phyloP scores from a whole-genome alignment of 1,140 invertebrate genomes.

The Pogonomyrmex californicus region DNA sequence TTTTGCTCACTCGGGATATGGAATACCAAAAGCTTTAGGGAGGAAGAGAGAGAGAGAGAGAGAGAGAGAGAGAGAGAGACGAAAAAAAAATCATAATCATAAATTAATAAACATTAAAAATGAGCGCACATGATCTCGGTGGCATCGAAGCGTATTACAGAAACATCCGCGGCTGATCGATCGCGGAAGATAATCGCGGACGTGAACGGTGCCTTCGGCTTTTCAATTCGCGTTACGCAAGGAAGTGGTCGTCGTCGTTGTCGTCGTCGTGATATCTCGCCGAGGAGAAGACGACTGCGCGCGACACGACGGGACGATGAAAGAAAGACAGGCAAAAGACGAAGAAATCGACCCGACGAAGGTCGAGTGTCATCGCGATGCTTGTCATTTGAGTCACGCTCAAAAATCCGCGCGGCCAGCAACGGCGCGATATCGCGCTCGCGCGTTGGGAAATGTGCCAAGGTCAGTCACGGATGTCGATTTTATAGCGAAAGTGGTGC shows the following conservation, averaged over 20 bases:
- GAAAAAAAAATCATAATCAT: background rate
- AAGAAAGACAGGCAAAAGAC: background rate
- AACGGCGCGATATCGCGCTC: conserved; percentile 14
- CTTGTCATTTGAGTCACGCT: conserved; percentile 47
- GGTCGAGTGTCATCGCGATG: background rate
- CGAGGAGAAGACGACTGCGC: background rate
- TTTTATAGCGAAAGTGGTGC: conserved; percentile 48
- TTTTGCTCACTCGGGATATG: background rate
- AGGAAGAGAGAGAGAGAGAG: no score
- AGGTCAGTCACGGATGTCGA: conserved; percentile 47
- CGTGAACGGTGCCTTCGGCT: background rate
- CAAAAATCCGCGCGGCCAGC: conserved; percentile 21
- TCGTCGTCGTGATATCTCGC: background rate
- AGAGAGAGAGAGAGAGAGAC: no score
- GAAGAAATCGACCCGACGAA: conserved; percentile 38
- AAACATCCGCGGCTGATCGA: background rate
- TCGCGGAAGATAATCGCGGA: conserved; percentile 37
- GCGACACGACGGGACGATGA: background rate
- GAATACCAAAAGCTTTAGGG: background rate
- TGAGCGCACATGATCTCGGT: background rate
- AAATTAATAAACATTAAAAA: conserved; percentile 6
- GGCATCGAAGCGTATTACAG: background rate
- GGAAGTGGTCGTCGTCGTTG: background rate
- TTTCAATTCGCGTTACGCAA: conserved; percentile 40
- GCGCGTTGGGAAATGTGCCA: conserved; percentile 49